Evolutionary conservation across 2,888 invertebrate species (phyloP), one percentile per base, ranked within the genome.

Genomic region (Pollenia labialis): DNA sequence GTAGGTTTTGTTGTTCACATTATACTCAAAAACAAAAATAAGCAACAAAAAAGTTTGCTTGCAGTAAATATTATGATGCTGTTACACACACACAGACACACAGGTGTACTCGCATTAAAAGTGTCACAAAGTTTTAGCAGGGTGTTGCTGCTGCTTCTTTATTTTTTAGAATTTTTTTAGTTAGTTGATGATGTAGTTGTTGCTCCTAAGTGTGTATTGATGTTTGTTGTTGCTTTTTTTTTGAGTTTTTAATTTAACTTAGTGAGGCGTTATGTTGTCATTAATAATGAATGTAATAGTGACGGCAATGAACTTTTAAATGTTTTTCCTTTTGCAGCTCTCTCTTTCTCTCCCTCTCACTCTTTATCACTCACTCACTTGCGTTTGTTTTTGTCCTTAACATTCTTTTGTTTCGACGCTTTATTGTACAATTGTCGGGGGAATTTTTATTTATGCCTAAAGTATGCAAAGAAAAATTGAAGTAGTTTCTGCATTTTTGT

Each of bases 301-400:
- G 91, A 90, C 91, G 93, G 92, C 93, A 92, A 92, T 92, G 93
- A 92, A 92, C 92, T 92, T 92, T 92, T 92, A 92, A 92, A 92
- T 90, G 92, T 90, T 85, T 85, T 82, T 82, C 71, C n/a, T 50
- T 16, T 56, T 54, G 62, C 54, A n/a, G 56, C 23, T 68, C 74
- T 48, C 50, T 69, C 11, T 23, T 6, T 32, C 32, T 32, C 32
- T 32, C 32, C 6, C 32, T 32, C 3, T 3, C 3, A 2, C 32
- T 69, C 18, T 40, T 16, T 62, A 4, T 32, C 6, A 0, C 40
- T 64, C 3, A 16, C n/a, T 11, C 11, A 44, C 44, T 66, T 81
- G 79, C 66, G 18, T 9, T 52, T 58, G 42, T 60, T 76, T 23
- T 46, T 46, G 18, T n/a, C 32, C 44, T 71, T 12, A 60, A 60